Evolutionary conservation across 2,797 vertebrate genomes (phyloP), one percentile per base, ranked within the genome.

Genomic region (Leuciscus waleckii): DNA sequence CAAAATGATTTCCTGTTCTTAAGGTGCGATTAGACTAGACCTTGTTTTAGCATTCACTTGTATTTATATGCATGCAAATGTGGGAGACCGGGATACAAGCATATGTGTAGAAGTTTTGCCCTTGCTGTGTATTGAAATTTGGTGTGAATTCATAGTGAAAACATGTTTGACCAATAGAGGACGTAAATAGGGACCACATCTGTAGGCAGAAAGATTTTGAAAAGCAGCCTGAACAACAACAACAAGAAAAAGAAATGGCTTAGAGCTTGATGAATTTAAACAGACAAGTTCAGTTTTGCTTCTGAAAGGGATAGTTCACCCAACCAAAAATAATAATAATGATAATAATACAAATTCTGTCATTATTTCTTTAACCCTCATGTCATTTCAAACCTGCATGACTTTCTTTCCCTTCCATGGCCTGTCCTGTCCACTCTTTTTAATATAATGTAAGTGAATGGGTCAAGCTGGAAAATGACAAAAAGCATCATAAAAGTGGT

Each of bases 231-330:
- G 14, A 32, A 56, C 7, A 32, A 29, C 14, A 65, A 32, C 14
- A 51, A 49, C 1, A 17, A 46, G 11, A 56, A 56, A 14, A 68
- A 8, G 11, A 41, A 71, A 49, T 43, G 16, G 43, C 8, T 51
- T 35, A 29, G 29, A 21, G 73, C 19, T 17, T 74, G 29, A 32
- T 51, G 9, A 11, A 21, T 35, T 54, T 29, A 32, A 74, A 49
- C 70, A 49, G 43, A 74, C 16, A 74, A 32, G 49, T 29, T 54
- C 49, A 56, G 74, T 37, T 76, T 76, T 56, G 74, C 10, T 56
- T 56, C 10, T 56, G 35, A 56, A 56, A 56, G 21, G 49, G 11
- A 76, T 75, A 35, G 17, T 51, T 32, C 26, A 49, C 13, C 43
- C 43, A 4, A 46, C 43, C 43, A 19, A 49, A 51, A 2, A 61